Evolutionary conservation across 1,140 invertebrate species (phyloP), one percentile per base, ranked within the genome.

Genomic region (Propsilocerus akamusi): DNA sequence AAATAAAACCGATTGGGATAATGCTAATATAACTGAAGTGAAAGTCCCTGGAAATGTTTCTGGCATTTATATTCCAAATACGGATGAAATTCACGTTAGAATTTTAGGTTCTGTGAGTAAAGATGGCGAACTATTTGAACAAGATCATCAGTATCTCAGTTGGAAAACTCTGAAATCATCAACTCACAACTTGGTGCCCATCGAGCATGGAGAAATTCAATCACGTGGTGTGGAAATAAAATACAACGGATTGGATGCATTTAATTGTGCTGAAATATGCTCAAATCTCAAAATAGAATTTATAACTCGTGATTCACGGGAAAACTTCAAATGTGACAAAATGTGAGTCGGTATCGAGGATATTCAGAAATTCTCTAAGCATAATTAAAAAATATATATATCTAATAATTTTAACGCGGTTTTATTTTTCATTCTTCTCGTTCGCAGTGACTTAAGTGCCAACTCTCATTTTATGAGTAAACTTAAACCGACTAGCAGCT

Each of bases 121-220:
- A 26, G 60, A 61, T 49, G 65, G 65, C 24, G 61, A 63, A 49
- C 54, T 56, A 46, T 53, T 65, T 0, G 50, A 55, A 6, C 63
- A 65, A 53, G 63, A 65, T 54, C 61, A 62, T 56, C 58, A 59
- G 50, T 63, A 63, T 52, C 58, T 65, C n/a, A 59, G 64, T 49
- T 65, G 63, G 63, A 65, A 65, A 57, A 60, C 54, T 57, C 62
- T 65, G 22, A 41, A 41, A 17, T 17, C 34, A 17, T 17, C 34
- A 20, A n/a, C n/a, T n/a, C n/a, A n/a, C n/a, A n/a, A n/a, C n/a
- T 41, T 41, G 17, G 34, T 20, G 22, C 34, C 34, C 5, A 6
- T 41, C 14, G 10, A 4, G 3, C 5, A 20, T 17, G 17, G 14
- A 2, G 12, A n/a, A 41, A 41, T 41, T 20, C 14, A 41, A 17